Percentiles rank a stretch among this genome's conserved stretches.
phyloP scores from a whole-genome alignment of 2,888 invertebrate species.

The Drosophila mulleri region DNA sequence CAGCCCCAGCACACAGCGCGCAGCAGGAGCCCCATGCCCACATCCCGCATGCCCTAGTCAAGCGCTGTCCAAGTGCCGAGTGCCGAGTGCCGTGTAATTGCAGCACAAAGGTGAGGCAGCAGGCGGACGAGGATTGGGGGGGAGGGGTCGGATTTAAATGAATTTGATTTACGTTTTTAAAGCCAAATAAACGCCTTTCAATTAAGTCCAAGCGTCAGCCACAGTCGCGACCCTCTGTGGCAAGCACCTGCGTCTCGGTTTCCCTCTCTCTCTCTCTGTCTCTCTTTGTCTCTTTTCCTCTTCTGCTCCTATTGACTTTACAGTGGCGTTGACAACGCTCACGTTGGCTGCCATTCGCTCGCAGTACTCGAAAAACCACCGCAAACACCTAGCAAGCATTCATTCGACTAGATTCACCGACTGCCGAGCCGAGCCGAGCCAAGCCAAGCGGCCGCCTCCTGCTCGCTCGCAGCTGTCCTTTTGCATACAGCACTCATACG shows the following conservation, averaged over 20 bases:
- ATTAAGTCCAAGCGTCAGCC: constrained; percentile 72
- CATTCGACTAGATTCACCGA: constrained; percentile 50
- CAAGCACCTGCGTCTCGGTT: constrained; percentile 28
- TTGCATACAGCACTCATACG: constrained; percentile 74
- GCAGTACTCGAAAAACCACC: constrained; percentile 77
- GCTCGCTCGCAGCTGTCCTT: constrained; percentile 3
- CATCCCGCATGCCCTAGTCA: background rate
- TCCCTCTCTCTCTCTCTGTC: background rate
- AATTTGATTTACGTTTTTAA: constrained; percentile 83
- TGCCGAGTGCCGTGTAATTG: constrained; percentile 77
- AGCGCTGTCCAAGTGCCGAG: constrained; percentile 58
- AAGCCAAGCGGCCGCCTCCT: background rate
- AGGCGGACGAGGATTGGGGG: constrained; percentile 5
- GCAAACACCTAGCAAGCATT: constrained; percentile 78
- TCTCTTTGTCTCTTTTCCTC: background rate
- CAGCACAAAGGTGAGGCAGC: constrained; percentile 63
- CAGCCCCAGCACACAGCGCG: background rate
- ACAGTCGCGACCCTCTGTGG: constrained; percentile 49
- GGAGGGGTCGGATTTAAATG: constrained; percentile 70
- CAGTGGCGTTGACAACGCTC: constrained; percentile 75
- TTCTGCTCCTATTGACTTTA: constrained; percentile 70
- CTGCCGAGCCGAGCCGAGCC: background rate
- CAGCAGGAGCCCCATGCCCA: too few species aligned
- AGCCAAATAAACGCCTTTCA: constrained; percentile 82
- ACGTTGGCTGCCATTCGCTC: constrained; percentile 61